A percentile compares a stretch with the other conserved stretches of the same genome.
Evolutionary conservation across 2,888 invertebrate species (phyloP).

Genomic region (Troides helena): DNA sequence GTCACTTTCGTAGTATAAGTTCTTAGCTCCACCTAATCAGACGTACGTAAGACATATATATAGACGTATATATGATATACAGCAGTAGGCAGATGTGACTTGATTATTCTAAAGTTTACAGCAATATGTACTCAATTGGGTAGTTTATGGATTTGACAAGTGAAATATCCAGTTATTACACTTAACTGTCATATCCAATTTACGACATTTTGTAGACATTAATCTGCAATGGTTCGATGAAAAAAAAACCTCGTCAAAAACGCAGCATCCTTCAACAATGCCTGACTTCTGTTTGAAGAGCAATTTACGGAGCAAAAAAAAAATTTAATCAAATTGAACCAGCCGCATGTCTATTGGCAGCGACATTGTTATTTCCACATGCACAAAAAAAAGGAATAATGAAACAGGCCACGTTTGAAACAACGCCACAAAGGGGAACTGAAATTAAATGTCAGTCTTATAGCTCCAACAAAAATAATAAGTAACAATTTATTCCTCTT

Average conservation of each 20-base stretch:
- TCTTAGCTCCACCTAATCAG: too few species aligned
- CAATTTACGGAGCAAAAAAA: constrained; percentile 23
- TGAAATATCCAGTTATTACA: too few species aligned
- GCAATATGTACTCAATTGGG: too few species aligned
- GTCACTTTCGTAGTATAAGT: too few species aligned
- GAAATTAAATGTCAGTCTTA: constrained; percentile 59
- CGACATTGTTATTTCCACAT: constrained; percentile 44
- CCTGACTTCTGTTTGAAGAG: constrained; percentile 6
- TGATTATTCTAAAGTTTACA: too few species aligned
- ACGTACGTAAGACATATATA: too few species aligned
- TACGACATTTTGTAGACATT: too few species aligned
- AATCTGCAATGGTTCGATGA: too few species aligned
- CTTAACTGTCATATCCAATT: too few species aligned
- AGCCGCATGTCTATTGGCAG: constrained; percentile 42
- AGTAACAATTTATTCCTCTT: constrained; percentile 37
- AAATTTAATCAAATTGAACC: constrained; percentile 48
- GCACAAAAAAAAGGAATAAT: constrained; percentile 44
- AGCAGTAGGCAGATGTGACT: too few species aligned
- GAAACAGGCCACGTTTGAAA: constrained; percentile 46
- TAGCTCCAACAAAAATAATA: constrained; percentile 49
- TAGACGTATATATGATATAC: too few species aligned
- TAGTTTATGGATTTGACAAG: too few species aligned
- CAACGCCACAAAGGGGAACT: constrained; percentile 52
- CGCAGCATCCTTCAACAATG: constrained; percentile 5
- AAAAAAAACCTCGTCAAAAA: not conserved